A percentile compares a stretch with the other conserved stretches of the same genome.
phyloP scores from a whole-genome alignment of 2,113 vertebrate genomes.

The Zosterops hypoxanthus region DNA sequence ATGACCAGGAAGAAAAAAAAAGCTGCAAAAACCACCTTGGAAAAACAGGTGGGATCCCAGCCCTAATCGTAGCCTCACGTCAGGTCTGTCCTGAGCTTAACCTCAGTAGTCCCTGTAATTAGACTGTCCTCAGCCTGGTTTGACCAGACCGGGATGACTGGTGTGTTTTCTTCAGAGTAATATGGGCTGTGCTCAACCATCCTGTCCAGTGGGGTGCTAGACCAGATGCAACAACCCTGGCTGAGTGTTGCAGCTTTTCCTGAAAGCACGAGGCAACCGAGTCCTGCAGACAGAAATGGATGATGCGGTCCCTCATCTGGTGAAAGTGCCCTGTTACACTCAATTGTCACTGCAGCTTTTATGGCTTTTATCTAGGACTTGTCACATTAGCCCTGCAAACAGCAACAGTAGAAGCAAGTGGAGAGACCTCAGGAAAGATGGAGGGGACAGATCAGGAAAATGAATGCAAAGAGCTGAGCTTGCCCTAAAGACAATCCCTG shows the following conservation, averaged over 20 bases:
- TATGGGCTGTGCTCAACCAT: fast-evolving
- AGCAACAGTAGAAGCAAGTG: neutral
- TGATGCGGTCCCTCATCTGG: constrained; percentile 38
- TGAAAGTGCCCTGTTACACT: neutral
- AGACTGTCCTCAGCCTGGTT: neutral
- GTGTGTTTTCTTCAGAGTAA: neutral
- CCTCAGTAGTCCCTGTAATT: neutral
- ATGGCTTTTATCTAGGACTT: neutral
- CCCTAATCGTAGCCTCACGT: neutral
- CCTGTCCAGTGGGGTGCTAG: neutral
- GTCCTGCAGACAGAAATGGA: neutral
- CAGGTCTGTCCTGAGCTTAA: neutral
- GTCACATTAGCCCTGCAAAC: neutral
- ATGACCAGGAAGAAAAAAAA: neutral
- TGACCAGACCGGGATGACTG: neutral
- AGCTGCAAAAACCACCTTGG: neutral
- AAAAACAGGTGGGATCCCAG: neutral
- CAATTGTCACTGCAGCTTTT: neutral
- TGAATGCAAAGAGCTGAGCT: neutral
- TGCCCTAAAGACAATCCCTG: neutral
- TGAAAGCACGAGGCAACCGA: neutral
- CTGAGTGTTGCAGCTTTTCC: neutral
- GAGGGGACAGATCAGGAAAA: neutral
- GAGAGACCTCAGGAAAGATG: neutral
- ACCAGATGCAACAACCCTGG: fast-evolving